A percentile compares a stretch with the other conserved stretches of the same genome.
Evolutionary conservation across 2,888 invertebrate species (phyloP).

Genomic region (Heliconius aoede): DNA sequence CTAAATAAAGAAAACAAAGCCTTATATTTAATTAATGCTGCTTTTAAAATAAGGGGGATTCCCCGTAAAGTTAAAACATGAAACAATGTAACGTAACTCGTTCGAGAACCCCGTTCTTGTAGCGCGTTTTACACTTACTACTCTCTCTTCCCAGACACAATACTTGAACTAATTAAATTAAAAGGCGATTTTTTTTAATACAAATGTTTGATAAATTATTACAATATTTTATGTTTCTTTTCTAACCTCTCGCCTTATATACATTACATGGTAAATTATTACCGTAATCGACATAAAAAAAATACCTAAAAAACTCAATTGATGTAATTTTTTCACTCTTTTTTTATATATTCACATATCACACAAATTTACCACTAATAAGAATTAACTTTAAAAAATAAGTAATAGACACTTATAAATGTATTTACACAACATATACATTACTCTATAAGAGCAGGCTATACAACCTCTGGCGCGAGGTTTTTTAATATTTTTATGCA

Average conservation of each 20-base stretch:
- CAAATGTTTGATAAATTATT: neutral
- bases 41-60: no score
- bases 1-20: no score
- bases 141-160: neutral
- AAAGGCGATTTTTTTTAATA: neutral
- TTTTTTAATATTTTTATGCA: conserved; percentile 28
- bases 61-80: no score
- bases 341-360: neutral
- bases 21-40: no score
- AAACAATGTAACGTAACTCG: no score
- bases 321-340: neutral
- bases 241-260: neutral
- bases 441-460: conserved; percentile 59
- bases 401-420: conserved; percentile 1
- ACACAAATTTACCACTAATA: conserved; percentile 4
- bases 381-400: conserved; percentile 11
- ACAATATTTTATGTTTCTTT: neutral
- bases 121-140: neutral
- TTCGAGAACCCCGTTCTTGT: no score
- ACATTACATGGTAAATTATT: neutral
- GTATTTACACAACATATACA: conserved; percentile 52
- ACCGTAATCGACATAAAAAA: neutral
- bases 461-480: conserved; percentile 48
- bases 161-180: neutral
- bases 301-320: neutral